A percentile compares a stretch with the other conserved stretches of the same genome.
Conservation (phyloP, 2,888 invertebrate species). For the Dromius quadrimaculatus region DNA sequence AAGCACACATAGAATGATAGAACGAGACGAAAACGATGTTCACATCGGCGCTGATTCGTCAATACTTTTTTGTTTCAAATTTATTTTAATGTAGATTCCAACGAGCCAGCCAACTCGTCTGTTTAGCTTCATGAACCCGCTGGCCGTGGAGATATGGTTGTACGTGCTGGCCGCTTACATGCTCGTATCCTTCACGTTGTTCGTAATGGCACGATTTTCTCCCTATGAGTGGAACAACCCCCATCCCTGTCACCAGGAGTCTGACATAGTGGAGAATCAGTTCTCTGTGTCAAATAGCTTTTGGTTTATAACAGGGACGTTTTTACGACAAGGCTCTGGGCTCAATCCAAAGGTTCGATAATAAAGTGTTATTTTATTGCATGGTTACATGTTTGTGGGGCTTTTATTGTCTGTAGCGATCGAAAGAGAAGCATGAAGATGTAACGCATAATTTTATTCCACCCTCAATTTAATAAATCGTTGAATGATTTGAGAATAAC, state of each 20-base stretch:
- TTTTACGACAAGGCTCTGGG: slow-evolving; percentile 87
- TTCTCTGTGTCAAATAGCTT: slow-evolving; percentile 95
- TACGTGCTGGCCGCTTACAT: slow-evolving; percentile 95
- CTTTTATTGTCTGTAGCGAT: background rate
- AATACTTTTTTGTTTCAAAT: too few species aligned
- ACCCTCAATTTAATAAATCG: too few species aligned
- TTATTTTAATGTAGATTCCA: slow-evolving; percentile 90
- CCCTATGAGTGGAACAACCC: slow-evolving; percentile 95
- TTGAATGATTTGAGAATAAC: too few species aligned
- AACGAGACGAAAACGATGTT: background rate
- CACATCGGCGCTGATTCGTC: too few species aligned
- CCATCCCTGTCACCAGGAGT: slow-evolving; percentile 83
- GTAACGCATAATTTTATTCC: too few species aligned
- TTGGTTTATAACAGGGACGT: slow-evolving; percentile 92
- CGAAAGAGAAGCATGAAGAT: too few species aligned
- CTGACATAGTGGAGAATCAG: slow-evolving; percentile 92
- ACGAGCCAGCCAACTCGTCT: slow-evolving; percentile 88
- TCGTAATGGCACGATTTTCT: slow-evolving; percentile 96
- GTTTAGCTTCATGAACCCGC: slow-evolving; percentile 96
- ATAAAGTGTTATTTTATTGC: too few species aligned
- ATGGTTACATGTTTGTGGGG: background rate
- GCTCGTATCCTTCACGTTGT: slow-evolving; percentile 92
- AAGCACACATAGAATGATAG: background rate
- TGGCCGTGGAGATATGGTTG: slow-evolving; percentile 97
- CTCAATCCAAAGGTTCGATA: slow-evolving; percentile 89